A percentile compares a stretch with the other conserved stretches of the same genome.
Conservation (phyloP, 2,113 vertebrate genomes). For the Alexandromys fortis region DNA sequence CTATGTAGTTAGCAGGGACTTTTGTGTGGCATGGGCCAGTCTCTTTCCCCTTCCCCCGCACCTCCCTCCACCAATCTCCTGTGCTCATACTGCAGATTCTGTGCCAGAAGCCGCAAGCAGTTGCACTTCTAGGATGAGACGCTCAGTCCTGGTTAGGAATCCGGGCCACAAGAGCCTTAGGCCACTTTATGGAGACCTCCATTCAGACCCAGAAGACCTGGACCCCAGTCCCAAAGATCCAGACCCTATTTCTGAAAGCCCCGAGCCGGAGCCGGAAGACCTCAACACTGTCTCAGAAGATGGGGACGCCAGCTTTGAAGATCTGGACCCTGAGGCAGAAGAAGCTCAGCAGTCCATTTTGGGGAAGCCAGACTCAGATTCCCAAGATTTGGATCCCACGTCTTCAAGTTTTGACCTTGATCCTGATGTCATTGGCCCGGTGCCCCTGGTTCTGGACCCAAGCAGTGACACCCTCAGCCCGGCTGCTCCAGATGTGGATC, state of each 20-base stretch:
- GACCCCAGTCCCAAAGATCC: background rate
- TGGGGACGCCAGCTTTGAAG: conserved; percentile 39
- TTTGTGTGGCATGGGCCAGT: background rate
- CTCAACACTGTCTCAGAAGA: conserved; percentile 59
- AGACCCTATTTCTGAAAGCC: conserved; percentile 49
- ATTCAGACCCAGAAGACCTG: conserved; percentile 54
- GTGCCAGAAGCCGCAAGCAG: background rate
- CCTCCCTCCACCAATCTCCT: background rate
- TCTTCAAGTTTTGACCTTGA: conserved; percentile 72
- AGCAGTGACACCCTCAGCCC: conserved; percentile 59
- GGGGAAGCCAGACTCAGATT: background rate
- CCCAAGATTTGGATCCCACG: conserved; percentile 70
- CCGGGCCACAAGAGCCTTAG: conserved; percentile 64
- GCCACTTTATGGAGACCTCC: background rate
- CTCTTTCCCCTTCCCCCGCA: background rate
- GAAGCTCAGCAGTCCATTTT: background rate
- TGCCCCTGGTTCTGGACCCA: conserved; percentile 70
- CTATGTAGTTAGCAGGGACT: background rate
- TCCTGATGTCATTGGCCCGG: conserved; percentile 78
- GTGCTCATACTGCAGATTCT: conserved; percentile 46
- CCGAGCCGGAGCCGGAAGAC: conserved; percentile 68
- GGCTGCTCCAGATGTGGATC: conserved; percentile 29
- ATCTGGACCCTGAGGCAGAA: background rate
- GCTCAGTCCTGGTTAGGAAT: conserved; percentile 73
- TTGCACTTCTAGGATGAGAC: conserved; percentile 50